phyloP scores from a whole-genome alignment of 2,888 invertebrate species.

The Leptinotarsa tumamoca region DNA sequence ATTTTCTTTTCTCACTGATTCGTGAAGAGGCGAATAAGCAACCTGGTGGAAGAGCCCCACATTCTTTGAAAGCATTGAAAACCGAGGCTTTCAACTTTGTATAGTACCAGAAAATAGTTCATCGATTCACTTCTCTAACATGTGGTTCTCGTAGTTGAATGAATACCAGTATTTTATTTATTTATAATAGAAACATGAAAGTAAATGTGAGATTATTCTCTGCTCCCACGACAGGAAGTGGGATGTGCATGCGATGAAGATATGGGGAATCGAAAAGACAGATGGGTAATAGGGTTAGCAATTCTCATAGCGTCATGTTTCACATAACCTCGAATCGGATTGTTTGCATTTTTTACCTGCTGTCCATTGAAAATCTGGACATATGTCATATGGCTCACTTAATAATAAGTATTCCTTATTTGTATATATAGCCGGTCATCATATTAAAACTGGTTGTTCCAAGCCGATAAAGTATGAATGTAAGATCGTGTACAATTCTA shows the following conservation, averaged over 20 bases:
- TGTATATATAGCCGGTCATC: background rate
- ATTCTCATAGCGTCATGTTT: conserved; percentile 13
- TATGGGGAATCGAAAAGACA: conserved; percentile 39
- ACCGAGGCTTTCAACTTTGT: background rate
- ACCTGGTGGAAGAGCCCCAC: background rate
- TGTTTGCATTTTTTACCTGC: conserved; percentile 13
- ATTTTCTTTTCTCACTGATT: too few relatives aligned
- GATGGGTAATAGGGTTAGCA: conserved; percentile 34
- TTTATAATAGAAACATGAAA: conserved; percentile 9
- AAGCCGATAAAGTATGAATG: background rate
- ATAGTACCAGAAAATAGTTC: background rate
- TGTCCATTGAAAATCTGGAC: background rate
- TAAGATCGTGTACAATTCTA: background rate
- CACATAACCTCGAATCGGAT: background rate
- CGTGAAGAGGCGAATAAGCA: too few relatives aligned
- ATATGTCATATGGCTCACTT: conserved; percentile 1
- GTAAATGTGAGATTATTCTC: conserved; percentile 31
- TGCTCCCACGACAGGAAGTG: conserved; percentile 36
- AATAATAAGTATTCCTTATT: background rate
- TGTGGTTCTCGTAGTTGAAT: conserved; percentile 9
- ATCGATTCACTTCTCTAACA: background rate
- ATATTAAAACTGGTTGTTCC: background rate
- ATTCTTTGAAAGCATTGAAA: background rate
- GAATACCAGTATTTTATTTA: background rate
- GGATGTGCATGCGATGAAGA: conserved; percentile 32